Evolutionary conservation across 2,113 vertebrate genomes (phyloP), one percentile per base, ranked within the genome.

Genomic region (Nannobrachium achirus): DNA sequence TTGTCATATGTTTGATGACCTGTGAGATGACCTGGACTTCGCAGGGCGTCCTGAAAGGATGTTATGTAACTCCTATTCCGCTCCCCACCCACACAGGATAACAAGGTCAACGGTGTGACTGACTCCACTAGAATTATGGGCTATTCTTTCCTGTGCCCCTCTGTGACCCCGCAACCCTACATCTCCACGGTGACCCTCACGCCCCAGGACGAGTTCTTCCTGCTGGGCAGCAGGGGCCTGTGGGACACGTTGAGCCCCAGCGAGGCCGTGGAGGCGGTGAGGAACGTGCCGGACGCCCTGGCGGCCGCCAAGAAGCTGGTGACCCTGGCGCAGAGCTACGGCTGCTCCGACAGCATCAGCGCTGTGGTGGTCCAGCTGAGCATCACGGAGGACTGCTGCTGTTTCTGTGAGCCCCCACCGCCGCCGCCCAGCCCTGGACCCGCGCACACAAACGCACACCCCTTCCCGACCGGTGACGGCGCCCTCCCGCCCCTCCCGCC

Each of bases 41-140:
- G 14, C 9, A 13, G 20, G 50, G 45, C 14, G 5, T 48, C n/a
- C 10, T 48, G 45, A 6, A 14, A 42, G n/a, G 42, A 10, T 10
- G 20, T 52, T 52, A 40, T 25, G 18, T 65, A 25, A n/a, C 1
- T 16, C 7, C 3, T 40, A 25, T 60, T 38, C 33, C 0, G 8
- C 11, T 65, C 46, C 68, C 33, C 45, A n/a, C 25, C 53, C 38
- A 51, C 86, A 1, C 89, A 99, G 98, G 98, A 99, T n/a, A 97
- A 96, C 86, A 99, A 99, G 91, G 96, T 99, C 69, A 97, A 96
- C 0, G 98, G 97, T 0, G 95, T 99, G 59, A 98, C 95, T 0
- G 97, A 98, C 85, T 97, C 94, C 56, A 99, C 96, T 0, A 93
- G 98, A 51, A 96, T 98, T 60, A 90, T 99, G 94, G 98, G 98